phyloP scores from a whole-genome alignment of 2,797 vertebrate species.

The Mycteria americana region DNA sequence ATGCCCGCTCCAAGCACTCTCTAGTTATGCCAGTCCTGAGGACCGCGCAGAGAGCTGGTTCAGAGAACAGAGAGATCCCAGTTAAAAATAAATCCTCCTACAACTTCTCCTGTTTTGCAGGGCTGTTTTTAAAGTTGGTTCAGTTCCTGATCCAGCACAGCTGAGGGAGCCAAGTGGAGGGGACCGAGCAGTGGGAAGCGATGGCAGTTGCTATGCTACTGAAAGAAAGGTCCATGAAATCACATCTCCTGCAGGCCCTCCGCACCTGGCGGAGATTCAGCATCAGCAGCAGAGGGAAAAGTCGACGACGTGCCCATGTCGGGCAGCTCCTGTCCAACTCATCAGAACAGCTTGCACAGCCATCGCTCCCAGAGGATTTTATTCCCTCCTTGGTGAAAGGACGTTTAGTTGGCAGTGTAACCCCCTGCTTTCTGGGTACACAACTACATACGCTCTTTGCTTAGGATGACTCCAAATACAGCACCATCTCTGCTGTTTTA shows the following conservation, averaged over 20 bases:
- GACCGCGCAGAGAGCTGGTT: neutral
- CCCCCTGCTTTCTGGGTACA: neutral
- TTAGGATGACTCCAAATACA: neutral
- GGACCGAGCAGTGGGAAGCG: neutral
- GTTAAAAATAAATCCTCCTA: slow-evolving; percentile 16
- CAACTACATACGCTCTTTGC: neutral
- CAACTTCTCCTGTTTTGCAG: neutral
- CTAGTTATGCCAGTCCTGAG: neutral
- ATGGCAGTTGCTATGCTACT: slow-evolving; percentile 34
- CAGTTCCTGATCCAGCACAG: neutral
- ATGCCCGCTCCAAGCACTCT: neutral
- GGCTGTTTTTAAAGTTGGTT: neutral
- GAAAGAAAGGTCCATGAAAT: neutral
- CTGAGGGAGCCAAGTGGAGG: neutral
- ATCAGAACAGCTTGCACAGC: neutral
- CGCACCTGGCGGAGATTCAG: neutral
- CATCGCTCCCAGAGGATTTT: neutral
- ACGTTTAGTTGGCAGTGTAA: neutral
- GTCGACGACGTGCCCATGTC: rapidly evolving
- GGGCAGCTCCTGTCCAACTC: neutral
- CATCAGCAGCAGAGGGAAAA: neutral
- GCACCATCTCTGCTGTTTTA: neutral
- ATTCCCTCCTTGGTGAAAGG: neutral
- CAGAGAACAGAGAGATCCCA: neutral
- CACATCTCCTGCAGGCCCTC: neutral